These are phyloP conservation scores for Catharus ustulatus DNA, from an alignment of 2,797 vertebrate genomes.

Conservation along the genomic window DNA sequence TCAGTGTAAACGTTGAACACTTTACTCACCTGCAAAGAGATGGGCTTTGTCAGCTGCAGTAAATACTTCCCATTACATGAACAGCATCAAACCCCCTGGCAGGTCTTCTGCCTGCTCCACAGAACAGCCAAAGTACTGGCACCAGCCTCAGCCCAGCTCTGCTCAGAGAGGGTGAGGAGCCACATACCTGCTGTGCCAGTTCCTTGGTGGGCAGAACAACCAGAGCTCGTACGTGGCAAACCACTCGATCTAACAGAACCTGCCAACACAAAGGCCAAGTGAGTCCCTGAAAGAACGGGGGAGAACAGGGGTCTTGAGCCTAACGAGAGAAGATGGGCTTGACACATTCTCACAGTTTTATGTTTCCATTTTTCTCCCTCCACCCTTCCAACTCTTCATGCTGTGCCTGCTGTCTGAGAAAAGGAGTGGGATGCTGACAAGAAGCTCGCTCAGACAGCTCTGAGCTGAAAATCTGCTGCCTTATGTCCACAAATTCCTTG, in stretches of 20 bases:
- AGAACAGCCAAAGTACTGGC: neutral
- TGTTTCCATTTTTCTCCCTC: neutral
- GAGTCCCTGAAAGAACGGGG: neutral
- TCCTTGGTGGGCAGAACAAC: constrained; percentile 94
- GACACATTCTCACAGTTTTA: neutral
- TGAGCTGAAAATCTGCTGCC: neutral
- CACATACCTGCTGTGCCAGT: constrained; percentile 90
- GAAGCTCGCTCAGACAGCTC: neutral
- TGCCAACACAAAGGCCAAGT: constrained; percentile 54
- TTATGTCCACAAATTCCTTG: neutral
- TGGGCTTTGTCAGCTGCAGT: neutral
- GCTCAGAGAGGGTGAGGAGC: neutral
- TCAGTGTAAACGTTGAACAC: constrained; percentile 89
- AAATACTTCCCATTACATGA: neutral
- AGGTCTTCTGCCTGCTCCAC: neutral
- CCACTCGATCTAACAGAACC: constrained; percentile 84
- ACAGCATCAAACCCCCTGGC: neutral
- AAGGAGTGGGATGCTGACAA: neutral
- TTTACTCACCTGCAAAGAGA: constrained; percentile 84
- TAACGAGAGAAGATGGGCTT: neutral
- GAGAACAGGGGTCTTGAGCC: neutral
- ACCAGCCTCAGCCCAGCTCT: neutral
- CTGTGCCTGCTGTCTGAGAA: neutral
- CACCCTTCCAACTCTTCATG: neutral
- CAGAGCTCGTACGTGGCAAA: constrained; percentile 88